Conservation (phyloP, 2,888 invertebrate genomes). For the Ophion ventricosus region DNA sequence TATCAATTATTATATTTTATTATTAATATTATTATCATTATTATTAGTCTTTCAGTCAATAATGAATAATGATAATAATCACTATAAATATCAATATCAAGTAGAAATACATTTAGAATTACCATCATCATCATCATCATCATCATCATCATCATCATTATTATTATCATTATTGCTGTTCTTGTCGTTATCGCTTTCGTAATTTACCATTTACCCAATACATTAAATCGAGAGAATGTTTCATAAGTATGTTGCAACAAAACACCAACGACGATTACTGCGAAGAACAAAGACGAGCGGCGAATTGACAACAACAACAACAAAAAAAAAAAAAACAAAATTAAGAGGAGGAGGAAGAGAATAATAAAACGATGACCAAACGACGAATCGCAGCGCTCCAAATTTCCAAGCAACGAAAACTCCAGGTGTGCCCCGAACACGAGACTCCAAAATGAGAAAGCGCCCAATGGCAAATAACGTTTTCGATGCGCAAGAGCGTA, state of each 20-base stretch:
- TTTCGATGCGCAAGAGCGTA: too few species aligned
- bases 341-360: too few species aligned
- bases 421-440: not conserved
- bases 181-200: too few species aligned
- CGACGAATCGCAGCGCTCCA: not conserved
- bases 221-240: too few species aligned
- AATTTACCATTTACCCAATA: too few species aligned
- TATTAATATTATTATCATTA: not conserved
- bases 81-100: not conserved
- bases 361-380: not conserved
- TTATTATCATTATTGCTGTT: not conserved
- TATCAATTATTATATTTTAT: not conserved
- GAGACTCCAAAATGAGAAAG: not conserved
- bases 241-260: not conserved
- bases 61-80: not conserved
- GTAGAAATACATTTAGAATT: too few species aligned
- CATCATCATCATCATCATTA: not conserved
- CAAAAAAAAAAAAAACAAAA: not conserved
- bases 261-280: not conserved
- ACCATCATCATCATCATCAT: not conserved
- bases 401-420: not conserved
- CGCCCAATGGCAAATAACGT: not conserved
- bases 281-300: not conserved
- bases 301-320: not conserved
- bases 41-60: not conserved